phyloP scores from a whole-genome alignment of 2,888 invertebrate genomes.

The Pristionchus japonicus region DNA sequence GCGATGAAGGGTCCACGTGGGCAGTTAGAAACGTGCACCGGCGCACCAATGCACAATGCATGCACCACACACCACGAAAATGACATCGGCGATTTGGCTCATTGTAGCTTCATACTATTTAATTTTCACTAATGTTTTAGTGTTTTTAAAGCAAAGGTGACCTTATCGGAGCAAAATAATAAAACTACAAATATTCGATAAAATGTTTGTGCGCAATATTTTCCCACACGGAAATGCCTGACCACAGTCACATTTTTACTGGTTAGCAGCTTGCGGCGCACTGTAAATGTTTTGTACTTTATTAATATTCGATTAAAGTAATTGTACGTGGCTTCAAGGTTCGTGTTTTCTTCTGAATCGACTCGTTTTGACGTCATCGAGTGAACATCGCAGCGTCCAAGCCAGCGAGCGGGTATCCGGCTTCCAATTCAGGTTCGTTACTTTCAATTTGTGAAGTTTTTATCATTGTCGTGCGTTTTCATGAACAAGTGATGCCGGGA shows the following conservation, averaged over 20 bases:
- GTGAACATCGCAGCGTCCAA: background rate
- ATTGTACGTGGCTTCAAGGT: background rate
- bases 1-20: background rate
- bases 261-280: no score
- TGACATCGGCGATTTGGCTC: no score
- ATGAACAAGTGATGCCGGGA: conserved; percentile 7
- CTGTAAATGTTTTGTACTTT: no score
- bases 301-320: background rate
- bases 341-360: background rate
- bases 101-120: no score
- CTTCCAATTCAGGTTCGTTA: background rate
- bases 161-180: no score
- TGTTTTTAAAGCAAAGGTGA: no score
- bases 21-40: background rate
- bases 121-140: no score
- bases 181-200: background rate
- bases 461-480: conserved; percentile 21
- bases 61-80: background rate
- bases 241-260: no score
- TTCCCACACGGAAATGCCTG: background rate
- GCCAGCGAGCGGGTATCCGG: background rate
- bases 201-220: background rate
- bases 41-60: background rate
- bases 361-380: background rate
- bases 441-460: background rate